A percentile compares a stretch with the other conserved stretches of the same genome.
Conservation (phyloP, 2,113 vertebrate species). For the Typhlomys cinereus region DNA sequence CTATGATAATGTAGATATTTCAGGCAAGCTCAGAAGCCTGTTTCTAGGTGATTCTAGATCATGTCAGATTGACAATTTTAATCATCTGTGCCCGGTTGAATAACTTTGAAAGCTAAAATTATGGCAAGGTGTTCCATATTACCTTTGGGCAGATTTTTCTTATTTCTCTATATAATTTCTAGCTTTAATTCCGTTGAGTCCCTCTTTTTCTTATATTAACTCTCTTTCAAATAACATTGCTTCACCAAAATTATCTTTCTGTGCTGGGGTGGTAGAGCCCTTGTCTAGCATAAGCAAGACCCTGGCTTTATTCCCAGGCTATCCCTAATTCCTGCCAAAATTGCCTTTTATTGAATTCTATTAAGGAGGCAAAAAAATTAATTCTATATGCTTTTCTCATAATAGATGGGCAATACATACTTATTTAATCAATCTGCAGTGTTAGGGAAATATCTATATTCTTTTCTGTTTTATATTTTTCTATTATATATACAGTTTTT, state of each 20-base stretch:
- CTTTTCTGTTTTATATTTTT: slow-evolving; percentile 59
- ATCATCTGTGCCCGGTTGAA: background rate
- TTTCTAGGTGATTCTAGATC: background rate
- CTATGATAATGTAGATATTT: too few species aligned
- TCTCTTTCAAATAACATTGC: background rate
- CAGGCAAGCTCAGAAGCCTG: background rate
- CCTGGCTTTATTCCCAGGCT: background rate
- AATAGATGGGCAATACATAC: background rate
- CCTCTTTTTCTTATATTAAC: slow-evolving; percentile 17
- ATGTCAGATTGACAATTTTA: background rate
- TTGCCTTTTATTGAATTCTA: background rate
- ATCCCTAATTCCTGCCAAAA: background rate
- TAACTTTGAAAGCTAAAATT: background rate
- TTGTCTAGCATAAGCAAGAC: background rate
- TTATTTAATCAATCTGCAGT: slow-evolving; percentile 10
- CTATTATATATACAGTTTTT: too few species aligned
- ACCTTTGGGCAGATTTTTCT: slow-evolving; percentile 31
- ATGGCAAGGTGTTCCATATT: slow-evolving; percentile 63
- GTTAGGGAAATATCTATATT: slow-evolving; percentile 13
- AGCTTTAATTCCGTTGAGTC: background rate
- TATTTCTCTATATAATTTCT: slow-evolving; percentile 45
- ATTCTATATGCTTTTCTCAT: background rate
- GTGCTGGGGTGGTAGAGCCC: background rate
- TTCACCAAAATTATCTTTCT: background rate
- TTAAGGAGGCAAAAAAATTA: background rate